Conservation (phyloP, 2,888 invertebrate genomes). For the Selenia dentaria region DNA sequence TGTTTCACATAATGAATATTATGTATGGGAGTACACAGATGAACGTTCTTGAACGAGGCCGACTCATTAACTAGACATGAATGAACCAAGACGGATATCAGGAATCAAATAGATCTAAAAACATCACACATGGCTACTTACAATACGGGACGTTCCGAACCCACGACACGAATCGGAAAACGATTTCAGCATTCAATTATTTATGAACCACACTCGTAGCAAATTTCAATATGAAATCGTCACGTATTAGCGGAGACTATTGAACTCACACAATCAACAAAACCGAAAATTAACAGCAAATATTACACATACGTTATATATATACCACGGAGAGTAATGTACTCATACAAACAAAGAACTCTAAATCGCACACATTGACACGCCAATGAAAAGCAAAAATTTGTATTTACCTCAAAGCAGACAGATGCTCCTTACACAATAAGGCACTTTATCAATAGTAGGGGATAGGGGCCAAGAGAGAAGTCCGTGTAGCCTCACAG, state of each 20-base stretch:
- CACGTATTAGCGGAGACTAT: constrained; percentile 35
- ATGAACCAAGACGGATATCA: constrained; percentile 27
- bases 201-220: constrained; percentile 24
- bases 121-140: constrained; percentile 7
- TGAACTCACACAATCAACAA: constrained; percentile 38
- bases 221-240: constrained; percentile 29
- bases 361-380: constrained; percentile 37
- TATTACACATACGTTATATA: constrained; percentile 24
- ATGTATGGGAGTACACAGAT: constrained; percentile 24
- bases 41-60: constrained; percentile 21
- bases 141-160: constrained; percentile 16
- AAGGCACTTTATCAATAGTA: constrained; percentile 59
- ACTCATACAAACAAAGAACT: constrained; percentile 24
- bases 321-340: constrained; percentile 11
- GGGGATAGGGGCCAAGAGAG: constrained; percentile 49
- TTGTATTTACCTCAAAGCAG: constrained; percentile 47
- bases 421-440: constrained; percentile 59
- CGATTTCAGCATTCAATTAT: constrained; percentile 16
- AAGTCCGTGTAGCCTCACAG: constrained; percentile 70
- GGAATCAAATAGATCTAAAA: constrained; percentile 15
- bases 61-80: constrained; percentile 30
- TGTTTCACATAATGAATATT: constrained; percentile 24
- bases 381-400: constrained; percentile 37
- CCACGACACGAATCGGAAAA: constrained; percentile 4
- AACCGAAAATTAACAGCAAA: constrained; percentile 38